A percentile compares a stretch with the other conserved stretches of the same genome.
Conservation (phyloP, 1,140 invertebrate genomes). For the Drosophila cardini region DNA sequence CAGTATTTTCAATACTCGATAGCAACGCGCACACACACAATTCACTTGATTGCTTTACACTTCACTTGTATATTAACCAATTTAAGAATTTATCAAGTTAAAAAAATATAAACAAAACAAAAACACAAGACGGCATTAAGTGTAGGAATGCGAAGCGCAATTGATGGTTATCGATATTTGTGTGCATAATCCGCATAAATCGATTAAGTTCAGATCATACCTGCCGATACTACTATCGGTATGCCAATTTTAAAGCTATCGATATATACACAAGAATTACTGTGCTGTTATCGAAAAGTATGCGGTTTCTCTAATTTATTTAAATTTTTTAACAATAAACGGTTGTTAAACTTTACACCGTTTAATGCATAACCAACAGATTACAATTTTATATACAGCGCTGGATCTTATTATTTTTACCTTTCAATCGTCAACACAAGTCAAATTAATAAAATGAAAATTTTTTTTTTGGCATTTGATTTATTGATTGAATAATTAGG, state of each 20-base stretch:
- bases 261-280: background rate
- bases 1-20: background rate
- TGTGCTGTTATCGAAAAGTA: too few species aligned
- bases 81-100: conserved; percentile 11
- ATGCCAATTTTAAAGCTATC: background rate
- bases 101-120: conserved; percentile 65
- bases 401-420: too few species aligned
- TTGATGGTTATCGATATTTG: conserved; percentile 45
- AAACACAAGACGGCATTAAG: conserved; percentile 66
- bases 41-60: conserved; percentile 10
- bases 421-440: too few species aligned
- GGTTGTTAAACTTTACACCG: background rate
- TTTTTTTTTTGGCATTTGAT: conserved; percentile 75
- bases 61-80: conserved; percentile 22
- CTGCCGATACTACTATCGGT: background rate
- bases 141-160: conserved; percentile 54
- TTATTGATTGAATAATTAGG: conserved; percentile 80
- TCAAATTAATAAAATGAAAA: background rate
- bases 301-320: too few species aligned
- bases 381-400: too few species aligned
- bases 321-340: background rate
- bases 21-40: background rate
- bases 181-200: background rate
- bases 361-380: too few species aligned
- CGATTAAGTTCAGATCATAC: background rate